A percentile compares a stretch with the other conserved stretches of the same genome.
These are phyloP conservation scores for Dendropsophus ebraccatus DNA, from an alignment of 2,113 vertebrate genomes.

Conservation along the genomic window DNA sequence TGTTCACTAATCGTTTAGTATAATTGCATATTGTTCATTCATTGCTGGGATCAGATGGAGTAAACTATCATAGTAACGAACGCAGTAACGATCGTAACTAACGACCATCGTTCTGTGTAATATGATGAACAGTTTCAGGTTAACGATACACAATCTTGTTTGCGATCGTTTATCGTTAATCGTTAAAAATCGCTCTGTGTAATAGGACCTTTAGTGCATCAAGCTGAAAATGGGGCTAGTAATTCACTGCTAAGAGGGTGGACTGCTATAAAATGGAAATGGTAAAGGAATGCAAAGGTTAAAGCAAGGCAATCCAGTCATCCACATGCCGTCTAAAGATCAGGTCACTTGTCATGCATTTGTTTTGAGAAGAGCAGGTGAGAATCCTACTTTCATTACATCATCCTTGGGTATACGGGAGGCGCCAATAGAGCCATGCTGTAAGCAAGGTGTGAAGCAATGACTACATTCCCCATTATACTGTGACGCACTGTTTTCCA, in stretches of 20 bases:
- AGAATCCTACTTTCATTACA: neutral
- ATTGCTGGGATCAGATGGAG: no score
- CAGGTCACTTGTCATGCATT: neutral
- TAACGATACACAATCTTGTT: no score
- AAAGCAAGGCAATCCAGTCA: neutral
- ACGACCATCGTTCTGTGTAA: no score
- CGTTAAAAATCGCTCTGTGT: no score
- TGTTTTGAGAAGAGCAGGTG: slow-evolving; percentile 9
- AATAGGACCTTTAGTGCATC: neutral
- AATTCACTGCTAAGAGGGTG: neutral
- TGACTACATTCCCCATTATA: slow-evolving; percentile 10
- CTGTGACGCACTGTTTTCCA: slow-evolving; percentile 14
- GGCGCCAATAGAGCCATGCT: neutral
- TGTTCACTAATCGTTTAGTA: no score
- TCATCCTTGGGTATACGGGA: neutral
- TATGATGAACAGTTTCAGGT: no score
- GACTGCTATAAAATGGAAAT: neutral
- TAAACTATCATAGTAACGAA: no score
- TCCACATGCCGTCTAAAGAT: neutral
- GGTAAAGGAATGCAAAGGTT: slow-evolving; percentile 6
- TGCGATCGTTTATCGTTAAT: no score
- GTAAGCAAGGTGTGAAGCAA: slow-evolving; percentile 21
- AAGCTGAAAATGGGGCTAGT: neutral
- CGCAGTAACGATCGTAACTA: no score
- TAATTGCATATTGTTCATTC: no score